Evolutionary conservation across 2,113 vertebrate species (phyloP).

Genomic region (Hydropotes inermis): DNA sequence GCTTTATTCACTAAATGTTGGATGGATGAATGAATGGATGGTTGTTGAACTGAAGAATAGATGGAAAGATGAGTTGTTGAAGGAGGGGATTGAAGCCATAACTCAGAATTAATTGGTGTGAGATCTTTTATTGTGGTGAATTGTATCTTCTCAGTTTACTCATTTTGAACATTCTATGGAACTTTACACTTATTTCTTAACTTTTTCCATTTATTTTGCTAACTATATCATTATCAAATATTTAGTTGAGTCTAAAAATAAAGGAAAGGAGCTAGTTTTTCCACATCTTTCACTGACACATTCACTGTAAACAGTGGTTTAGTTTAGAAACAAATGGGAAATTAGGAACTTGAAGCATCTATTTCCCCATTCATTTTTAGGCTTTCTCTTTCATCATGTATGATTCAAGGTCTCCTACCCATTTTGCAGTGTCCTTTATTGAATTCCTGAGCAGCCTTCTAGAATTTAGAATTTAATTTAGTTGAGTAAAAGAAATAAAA

Average conservation of each 20-base stretch:
- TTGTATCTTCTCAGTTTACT: background rate
- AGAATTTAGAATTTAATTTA: background rate
- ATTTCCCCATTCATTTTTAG: background rate
- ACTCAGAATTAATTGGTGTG: background rate
- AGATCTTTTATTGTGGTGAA: background rate
- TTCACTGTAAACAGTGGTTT: conserved; percentile 25
- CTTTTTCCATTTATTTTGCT: background rate
- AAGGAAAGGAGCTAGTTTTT: background rate
- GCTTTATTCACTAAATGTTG: background rate
- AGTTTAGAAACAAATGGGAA: conserved; percentile 37
- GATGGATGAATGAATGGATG: too few relatives aligned
- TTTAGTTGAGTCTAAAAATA: background rate
- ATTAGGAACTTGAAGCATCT: background rate
- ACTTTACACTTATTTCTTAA: background rate
- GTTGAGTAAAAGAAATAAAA: background rate
- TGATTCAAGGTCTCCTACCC: background rate
- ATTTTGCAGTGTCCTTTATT: background rate
- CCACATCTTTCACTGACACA: background rate
- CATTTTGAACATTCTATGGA: background rate
- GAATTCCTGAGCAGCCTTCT: background rate
- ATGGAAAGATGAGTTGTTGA: background rate
- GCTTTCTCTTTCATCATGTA: background rate
- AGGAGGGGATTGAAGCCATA: background rate
- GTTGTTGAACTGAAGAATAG: background rate
- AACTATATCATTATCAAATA: background rate